phyloP scores from a whole-genome alignment of 2,888 invertebrate species.

The Plebejus argus region DNA sequence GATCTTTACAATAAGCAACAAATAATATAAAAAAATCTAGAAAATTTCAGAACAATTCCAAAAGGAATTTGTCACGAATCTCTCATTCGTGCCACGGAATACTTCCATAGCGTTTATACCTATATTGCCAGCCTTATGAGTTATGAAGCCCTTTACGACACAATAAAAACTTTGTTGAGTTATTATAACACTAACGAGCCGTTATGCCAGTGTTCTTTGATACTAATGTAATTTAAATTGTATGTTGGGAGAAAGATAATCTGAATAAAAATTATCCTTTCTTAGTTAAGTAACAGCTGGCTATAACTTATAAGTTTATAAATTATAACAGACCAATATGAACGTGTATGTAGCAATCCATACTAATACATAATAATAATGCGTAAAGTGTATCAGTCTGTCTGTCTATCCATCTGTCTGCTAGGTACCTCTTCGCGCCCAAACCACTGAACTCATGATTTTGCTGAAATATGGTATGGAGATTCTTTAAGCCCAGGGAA shows the following conservation, averaged over 20 bases:
- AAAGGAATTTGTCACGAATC: background rate
- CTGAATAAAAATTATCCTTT: background rate
- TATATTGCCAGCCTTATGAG: background rate
- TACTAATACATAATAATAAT: no score
- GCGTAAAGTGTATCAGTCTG: no score
- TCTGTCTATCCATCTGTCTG: no score
- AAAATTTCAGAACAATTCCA: background rate
- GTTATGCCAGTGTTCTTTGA: background rate
- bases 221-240: background rate
- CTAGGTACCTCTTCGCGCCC: no score
- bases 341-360: no score
- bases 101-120: background rate
- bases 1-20: background rate
- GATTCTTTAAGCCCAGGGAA: no score
- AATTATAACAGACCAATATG: no score
- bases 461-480: no score
- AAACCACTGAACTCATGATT: no score
- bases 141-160: background rate
- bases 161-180: slow-evolving; percentile 6
- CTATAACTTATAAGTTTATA: no score
- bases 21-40: background rate
- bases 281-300: background rate
- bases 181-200: background rate
- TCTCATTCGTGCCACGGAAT: background rate
- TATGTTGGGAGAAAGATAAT: background rate